Base-by-base conservation (phyloP, 1,140 invertebrate species). In the Nomia melanderi region DNA sequence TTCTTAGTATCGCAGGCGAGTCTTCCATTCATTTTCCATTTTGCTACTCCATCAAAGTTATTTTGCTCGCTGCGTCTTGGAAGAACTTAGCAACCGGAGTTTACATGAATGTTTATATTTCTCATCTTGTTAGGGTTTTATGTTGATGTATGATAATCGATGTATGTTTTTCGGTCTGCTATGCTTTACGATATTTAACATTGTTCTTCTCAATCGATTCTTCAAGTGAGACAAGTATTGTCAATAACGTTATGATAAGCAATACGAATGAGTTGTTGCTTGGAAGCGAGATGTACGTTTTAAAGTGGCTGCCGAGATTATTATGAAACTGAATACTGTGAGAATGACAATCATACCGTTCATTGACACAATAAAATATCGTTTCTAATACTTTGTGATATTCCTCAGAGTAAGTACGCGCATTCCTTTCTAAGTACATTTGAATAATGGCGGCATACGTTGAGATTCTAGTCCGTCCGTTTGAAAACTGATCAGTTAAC, bases 331-430 rank as follows among this genome's bases (percentile, higher is more conserved):
- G 17, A 14, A 56, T 6, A n/a, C 29, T 59, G 56, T 39, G 56
- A 71, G 36, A 62, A 62, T 71, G 69, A 71, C 69, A 60, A 71
- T 71, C 69, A 71, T 60, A 62, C 29, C 7, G 50, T 54, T n/a
- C 17, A 60, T 12, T 44, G 41, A 44, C 31, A 20, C 33, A 33
- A 41, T 20, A 59, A 70, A 50, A 50, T 50, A 50, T 50, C 47
- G 47, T 57, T 59, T 59, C 29, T 25, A 47, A 29, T 59, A 44
- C 12, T 14, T 59, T 31, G 9, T 36, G 50, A 25, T 36, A 56
- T 39, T n/a, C 23, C 7, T 53, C 20, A 5, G 27, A 54, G 33
- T 56, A 56, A 36, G 20, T 54, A 23, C 33, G 33, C 53, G 29
- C 36, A 44, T 44, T 56, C 25, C 25, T 56, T 25, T 20, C 20